Evolutionary conservation across 2,113 vertebrate species (phyloP).

Genomic region (Abramis brama): DNA sequence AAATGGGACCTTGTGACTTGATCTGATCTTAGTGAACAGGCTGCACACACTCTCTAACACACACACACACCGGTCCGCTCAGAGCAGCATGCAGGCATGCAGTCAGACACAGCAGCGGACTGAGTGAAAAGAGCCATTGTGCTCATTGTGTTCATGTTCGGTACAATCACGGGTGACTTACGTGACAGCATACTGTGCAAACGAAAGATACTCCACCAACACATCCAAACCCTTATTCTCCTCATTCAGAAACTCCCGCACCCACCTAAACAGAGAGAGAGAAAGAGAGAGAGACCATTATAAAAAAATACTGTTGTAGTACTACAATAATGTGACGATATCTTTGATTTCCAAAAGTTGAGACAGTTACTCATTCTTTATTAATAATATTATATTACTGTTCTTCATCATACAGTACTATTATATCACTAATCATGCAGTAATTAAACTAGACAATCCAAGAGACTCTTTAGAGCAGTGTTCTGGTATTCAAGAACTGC

Average conservation of each 20-base stretch:
- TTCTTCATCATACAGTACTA: background rate
- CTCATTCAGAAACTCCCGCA: constrained; percentile 97
- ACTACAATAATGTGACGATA: background rate
- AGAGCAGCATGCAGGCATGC: constrained; percentile 5
- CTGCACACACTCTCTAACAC: background rate
- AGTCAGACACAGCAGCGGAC: constrained; percentile 56
- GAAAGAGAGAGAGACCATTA: background rate
- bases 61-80: background rate
- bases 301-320: background rate
- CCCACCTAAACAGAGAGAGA: constrained; percentile 82
- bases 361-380: too few species aligned
- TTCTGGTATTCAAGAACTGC: background rate
- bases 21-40: constrained; percentile 70
- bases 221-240: constrained; percentile 98
- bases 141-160: constrained; percentile 61
- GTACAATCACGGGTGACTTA: constrained; percentile 77
- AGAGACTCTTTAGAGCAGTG: background rate
- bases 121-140: constrained; percentile 70
- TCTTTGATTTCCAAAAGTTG: background rate
- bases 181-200: constrained; percentile 98
- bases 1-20: constrained; percentile 63
- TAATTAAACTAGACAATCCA: background rate
- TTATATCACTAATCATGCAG: background rate
- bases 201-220: constrained; percentile 96
- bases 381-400: too few species aligned